Evolutionary conservation across 2,797 vertebrate species (phyloP).

Genomic region (Fistularia commersonii): DNA sequence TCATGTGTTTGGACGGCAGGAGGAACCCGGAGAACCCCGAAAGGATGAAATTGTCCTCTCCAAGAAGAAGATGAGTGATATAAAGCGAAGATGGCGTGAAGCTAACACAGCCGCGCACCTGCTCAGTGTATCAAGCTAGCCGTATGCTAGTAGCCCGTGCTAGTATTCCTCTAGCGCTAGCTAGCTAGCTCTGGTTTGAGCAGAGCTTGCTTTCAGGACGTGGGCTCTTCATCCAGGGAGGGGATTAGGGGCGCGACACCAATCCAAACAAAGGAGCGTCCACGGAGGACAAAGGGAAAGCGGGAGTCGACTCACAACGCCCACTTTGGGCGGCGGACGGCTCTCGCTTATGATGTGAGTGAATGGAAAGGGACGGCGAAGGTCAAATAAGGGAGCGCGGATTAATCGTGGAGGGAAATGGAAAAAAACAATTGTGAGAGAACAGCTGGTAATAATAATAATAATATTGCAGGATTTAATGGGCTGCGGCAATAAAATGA

Average conservation of each 20-base stretch:
- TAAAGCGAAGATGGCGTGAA: too few relatives aligned
- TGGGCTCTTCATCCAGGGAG: constrained; percentile 38
- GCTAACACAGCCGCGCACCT: too few relatives aligned
- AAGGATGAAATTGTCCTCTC: too few relatives aligned
- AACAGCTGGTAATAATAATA: neutral
- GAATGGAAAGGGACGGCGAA: neutral
- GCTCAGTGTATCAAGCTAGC: too few relatives aligned
- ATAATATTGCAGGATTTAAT: neutral
- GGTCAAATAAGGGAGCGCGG: neutral
- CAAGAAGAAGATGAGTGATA: too few relatives aligned
- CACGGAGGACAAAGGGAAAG: constrained; percentile 53
- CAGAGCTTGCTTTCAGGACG: constrained; percentile 1
- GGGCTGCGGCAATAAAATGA: too few relatives aligned
- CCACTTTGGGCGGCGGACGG: neutral
- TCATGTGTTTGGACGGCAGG: too few relatives aligned
- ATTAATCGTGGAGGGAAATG: constrained; percentile 6
- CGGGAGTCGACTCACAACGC: neutral
- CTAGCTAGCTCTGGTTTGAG: too few relatives aligned
- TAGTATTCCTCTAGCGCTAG: too few relatives aligned
- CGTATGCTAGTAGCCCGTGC: too few relatives aligned
- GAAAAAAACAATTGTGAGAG: neutral
- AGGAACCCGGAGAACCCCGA: too few relatives aligned
- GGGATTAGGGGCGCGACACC: constrained; percentile 70
- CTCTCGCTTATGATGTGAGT: neutral
- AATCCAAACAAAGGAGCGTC: constrained; percentile 70